Evolutionary conservation across 2,113 vertebrate species (phyloP), one percentile per base, ranked within the genome.

Genomic region (Rhea americana): DNA sequence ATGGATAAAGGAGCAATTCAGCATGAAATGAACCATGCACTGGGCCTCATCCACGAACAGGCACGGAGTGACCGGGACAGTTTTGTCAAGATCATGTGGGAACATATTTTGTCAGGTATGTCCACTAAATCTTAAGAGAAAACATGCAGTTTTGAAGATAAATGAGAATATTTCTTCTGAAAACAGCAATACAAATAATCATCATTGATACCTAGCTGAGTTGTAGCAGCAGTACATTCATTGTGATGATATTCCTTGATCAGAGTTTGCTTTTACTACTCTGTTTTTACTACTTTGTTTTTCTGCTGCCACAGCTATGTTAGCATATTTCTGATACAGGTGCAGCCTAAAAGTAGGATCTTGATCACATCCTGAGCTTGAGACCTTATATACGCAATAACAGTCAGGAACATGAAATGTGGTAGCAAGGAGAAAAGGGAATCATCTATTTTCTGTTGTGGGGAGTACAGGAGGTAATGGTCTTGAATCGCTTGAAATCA

Each of bases 21-120:
- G 74, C 98, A 98, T 47, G 98, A 98, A 93, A 90, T 98, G 82
- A 97, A 97, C 67, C 98, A 98, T 0, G 97, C 97, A 0, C 75
- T 98, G 89, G 98, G 97, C 47, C 98, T 98, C 96, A 91, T 97
- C 55, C 98, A 98, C 2, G 98, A 98, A 84, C 98, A 98, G 61
- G 83, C 88, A 82, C 93, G 98, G 43, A 97, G 96, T 21, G 98
- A 98, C 92, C 96, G 97, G 22, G 98, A 98, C 81, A 59, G 87
- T 21, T 94, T 98, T 92, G 95, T 98, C 91, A 95, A 92, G 56
- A 81, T 98, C 47, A 83, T 96, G 76, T 96, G 94, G 95, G 83
- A 98, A n/a, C 97, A 98, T 67, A 89, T 98, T 73, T 22, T 66
- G 19, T 68, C 94, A 84, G 97, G 98, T 98, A 96, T 9, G 94